phyloP scores from a whole-genome alignment of 2,797 vertebrate species.

The Scyliorhinus canicula region DNA sequence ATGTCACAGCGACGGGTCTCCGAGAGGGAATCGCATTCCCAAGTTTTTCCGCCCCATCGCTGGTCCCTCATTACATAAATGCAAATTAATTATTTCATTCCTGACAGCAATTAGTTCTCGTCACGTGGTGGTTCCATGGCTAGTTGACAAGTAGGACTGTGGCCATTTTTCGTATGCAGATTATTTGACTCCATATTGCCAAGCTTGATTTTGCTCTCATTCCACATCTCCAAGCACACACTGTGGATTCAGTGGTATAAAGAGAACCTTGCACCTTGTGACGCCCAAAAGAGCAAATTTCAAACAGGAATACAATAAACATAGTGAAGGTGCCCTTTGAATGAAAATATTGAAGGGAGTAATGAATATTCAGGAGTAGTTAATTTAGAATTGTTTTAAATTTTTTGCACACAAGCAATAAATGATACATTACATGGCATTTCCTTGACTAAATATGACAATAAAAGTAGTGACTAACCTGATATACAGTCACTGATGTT shows the following conservation, averaged over 20 bases:
- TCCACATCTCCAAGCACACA: not conserved
- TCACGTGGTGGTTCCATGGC: no score
- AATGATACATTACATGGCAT: not conserved
- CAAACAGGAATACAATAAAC: not conserved
- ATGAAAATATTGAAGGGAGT: not conserved
- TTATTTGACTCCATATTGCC: not conserved
- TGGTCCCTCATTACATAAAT: no score
- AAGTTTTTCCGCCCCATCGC: no score
- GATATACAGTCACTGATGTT: conserved; percentile 44
- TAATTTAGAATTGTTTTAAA: not conserved
- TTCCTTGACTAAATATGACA: conserved; percentile 33
- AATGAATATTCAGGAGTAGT: conserved; percentile 15
- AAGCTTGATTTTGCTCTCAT: not conserved
- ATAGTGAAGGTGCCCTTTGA: not conserved
- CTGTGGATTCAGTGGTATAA: not conserved
- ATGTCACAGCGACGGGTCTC: no score
- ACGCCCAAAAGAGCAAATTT: not conserved
- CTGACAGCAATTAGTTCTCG: not conserved
- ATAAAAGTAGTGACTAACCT: not conserved
- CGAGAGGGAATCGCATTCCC: no score
- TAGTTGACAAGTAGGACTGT: not conserved
- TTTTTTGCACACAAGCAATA: not conserved
- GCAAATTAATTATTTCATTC: not conserved
- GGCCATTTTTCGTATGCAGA: not conserved
- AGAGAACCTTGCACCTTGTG: not conserved